Evolutionary conservation across 2,888 invertebrate genomes (phyloP).

Genomic region (Drosophila anceps): DNA sequence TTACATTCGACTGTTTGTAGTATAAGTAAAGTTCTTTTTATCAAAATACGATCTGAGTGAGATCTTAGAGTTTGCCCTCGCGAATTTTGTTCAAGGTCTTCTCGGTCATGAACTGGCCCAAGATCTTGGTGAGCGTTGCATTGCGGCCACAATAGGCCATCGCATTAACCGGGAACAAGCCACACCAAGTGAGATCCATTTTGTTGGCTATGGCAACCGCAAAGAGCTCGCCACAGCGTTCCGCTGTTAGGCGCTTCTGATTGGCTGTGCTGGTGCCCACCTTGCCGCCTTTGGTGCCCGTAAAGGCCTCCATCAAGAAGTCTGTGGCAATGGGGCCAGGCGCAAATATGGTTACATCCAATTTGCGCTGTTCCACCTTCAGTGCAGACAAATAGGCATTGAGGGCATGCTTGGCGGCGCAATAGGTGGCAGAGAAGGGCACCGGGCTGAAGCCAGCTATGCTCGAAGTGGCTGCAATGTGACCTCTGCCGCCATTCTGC

Average conservation of each 20-base stretch:
- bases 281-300: constrained; percentile 87
- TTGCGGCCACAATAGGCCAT: constrained; percentile 88
- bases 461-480: constrained; percentile 91
- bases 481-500: constrained; percentile 86
- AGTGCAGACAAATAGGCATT: constrained; percentile 91
- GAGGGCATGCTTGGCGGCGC: constrained; percentile 91
- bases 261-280: constrained; percentile 84
- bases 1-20: constrained; percentile 7
- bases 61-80: constrained; percentile 74
- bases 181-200: constrained; percentile 90
- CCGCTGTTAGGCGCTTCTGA: constrained; percentile 86
- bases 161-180: constrained; percentile 88
- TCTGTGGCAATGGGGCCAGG: constrained; percentile 92
- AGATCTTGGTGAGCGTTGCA: constrained; percentile 83
- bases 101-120: constrained; percentile 68
- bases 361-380: constrained; percentile 86
- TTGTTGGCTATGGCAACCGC: constrained; percentile 88
- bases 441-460: constrained; percentile 89
- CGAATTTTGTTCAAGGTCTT: constrained; percentile 77
- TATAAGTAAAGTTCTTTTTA: neutral
- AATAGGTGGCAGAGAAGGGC: constrained; percentile 90
- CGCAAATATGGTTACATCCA: constrained; percentile 89
- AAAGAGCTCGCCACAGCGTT: constrained; percentile 87
- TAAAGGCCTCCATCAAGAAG: constrained; percentile 89
- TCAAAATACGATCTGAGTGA: neutral